These are phyloP conservation scores for Aphelenchoides besseyi DNA, from an alignment of 1,140 invertebrate species.

Conservation along the genomic window DNA sequence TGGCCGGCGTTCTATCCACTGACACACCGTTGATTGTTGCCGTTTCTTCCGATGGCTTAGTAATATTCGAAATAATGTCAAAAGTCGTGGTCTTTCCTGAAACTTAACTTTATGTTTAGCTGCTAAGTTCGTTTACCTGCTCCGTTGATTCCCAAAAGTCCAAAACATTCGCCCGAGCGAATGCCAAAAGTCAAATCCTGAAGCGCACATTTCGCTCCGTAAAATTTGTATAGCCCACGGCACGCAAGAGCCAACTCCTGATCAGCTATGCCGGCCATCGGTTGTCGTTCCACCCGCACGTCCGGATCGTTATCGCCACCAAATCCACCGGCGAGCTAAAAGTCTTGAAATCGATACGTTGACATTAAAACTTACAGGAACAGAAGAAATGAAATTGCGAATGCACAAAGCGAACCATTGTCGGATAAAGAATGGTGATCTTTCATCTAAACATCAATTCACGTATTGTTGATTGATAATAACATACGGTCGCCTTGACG, in stretches of 20 bases:
- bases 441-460: too few relatives aligned
- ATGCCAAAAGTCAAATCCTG: constrained; percentile 36
- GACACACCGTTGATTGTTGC: constrained; percentile 27
- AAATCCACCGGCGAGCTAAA: too few relatives aligned
- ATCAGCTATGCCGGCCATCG: constrained; percentile 9
- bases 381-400: too few relatives aligned
- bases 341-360: too few relatives aligned
- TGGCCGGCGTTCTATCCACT: constrained; percentile 25
- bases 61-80: constrained; percentile 30
- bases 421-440: too few relatives aligned
- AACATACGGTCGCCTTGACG: too few relatives aligned
- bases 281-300: constrained; percentile 26
- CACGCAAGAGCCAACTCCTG: constrained; percentile 28
- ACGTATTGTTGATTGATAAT: too few relatives aligned
- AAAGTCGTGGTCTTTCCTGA: constrained; percentile 45
- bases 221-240: constrained; percentile 31
- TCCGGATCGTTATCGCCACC: constrained; percentile 32
- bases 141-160: constrained; percentile 29
- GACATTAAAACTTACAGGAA: too few relatives aligned
- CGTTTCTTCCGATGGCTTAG: constrained; percentile 8
- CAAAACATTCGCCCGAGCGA: constrained; percentile 30
- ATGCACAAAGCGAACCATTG: too few relatives aligned
- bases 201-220: constrained; percentile 30
- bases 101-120: too few relatives aligned
- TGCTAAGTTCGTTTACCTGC: too few relatives aligned